Evolutionary conservation across 2,113 vertebrate genomes (phyloP).

Genomic region (Zootoca vivipara): DNA sequence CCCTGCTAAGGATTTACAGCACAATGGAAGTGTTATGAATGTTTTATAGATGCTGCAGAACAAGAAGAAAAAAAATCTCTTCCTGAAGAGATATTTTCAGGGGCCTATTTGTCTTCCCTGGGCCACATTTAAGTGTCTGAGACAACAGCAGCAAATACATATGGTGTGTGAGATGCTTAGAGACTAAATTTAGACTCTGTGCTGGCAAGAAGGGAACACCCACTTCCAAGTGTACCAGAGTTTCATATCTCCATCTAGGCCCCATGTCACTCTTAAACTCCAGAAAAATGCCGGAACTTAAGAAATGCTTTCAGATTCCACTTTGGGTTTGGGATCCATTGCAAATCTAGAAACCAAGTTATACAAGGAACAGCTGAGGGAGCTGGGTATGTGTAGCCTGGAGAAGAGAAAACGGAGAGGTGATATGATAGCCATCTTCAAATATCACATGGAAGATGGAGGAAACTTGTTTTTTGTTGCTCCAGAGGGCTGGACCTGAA

Average conservation of each 20-base stretch:
- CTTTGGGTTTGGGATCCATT: neutral
- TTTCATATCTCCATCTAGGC: neutral
- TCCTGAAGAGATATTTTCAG: conserved; percentile 74
- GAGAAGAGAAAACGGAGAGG: too few species aligned
- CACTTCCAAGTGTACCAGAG: neutral
- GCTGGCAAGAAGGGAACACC: neutral
- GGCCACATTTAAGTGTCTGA: conserved; percentile 49
- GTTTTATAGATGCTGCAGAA: conserved; percentile 80
- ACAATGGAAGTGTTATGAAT: conserved; percentile 86
- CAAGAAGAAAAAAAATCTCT: conserved; percentile 42
- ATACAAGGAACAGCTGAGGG: too few species aligned
- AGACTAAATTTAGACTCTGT: neutral
- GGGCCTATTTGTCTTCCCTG: conserved; percentile 71
- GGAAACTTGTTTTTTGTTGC: too few species aligned
- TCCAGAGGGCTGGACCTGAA: too few species aligned
- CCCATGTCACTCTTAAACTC: neutral
- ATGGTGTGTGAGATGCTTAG: conserved; percentile 22
- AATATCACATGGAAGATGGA: too few species aligned
- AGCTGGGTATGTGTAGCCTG: too few species aligned
- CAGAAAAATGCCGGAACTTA: neutral
- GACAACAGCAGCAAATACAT: conserved; percentile 50
- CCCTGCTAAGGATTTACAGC: conserved; percentile 84
- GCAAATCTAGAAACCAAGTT: too few species aligned
- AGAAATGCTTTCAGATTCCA: neutral
- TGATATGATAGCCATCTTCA: too few species aligned